A percentile compares a stretch with the other conserved stretches of the same genome.
Evolutionary conservation across 1,140 invertebrate genomes (phyloP).

Genomic region (Neodiprion lecontei): DNA sequence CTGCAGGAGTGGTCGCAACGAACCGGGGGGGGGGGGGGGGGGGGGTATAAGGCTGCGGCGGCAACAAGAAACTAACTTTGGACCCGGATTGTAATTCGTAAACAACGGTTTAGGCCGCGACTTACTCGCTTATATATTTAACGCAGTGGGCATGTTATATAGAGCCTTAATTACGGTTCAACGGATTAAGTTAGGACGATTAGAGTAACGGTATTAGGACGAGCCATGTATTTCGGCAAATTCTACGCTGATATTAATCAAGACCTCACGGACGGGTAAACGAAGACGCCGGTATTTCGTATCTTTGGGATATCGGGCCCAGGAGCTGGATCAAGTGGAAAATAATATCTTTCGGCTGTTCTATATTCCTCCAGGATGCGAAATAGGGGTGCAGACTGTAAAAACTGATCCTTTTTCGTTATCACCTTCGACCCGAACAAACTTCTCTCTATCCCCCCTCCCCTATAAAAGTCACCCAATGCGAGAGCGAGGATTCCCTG

Average conservation of each 20-base stretch:
- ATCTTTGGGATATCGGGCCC: background rate
- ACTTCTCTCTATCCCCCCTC: no score
- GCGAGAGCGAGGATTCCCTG: background rate
- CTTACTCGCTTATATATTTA: slow-evolving; percentile 5
- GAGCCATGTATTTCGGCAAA: background rate
- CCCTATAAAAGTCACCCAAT: background rate
- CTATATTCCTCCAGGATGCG: background rate
- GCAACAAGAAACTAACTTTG: slow-evolving; percentile 4
- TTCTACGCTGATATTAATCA: background rate
- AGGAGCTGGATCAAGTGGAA: background rate
- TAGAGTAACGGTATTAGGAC: background rate
- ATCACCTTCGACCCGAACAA: background rate
- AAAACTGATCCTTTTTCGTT: background rate
- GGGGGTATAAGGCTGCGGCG: background rate
- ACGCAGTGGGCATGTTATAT: background rate
- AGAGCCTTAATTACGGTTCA: slow-evolving; percentile 5
- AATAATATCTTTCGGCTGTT: background rate
- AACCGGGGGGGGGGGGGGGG: background rate
- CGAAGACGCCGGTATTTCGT: background rate
- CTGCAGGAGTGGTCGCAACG: no score
- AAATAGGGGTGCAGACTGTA: background rate
- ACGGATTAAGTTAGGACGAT: slow-evolving; percentile 5
- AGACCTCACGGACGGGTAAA: background rate
- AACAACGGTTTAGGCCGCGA: background rate
- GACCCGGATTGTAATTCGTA: slow-evolving; percentile 7